Base-by-base conservation (phyloP, 1,140 invertebrate species). In the Drosophila tsacasi region DNA sequence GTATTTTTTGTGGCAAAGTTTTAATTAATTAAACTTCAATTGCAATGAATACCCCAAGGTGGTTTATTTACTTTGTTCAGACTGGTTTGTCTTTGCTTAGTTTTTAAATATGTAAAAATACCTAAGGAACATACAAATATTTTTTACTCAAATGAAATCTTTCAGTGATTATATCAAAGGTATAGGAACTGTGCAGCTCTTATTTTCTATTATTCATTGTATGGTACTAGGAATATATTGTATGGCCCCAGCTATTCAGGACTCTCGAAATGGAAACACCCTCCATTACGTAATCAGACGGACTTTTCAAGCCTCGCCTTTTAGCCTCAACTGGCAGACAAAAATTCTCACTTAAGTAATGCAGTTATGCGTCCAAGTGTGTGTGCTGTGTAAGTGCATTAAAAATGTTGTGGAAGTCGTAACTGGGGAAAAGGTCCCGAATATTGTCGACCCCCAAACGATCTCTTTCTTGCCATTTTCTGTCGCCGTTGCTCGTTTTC, bases 1-100 rank as follows among this genome's bases (percentile, higher is more conserved):
- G 65, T 17, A 37, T 60, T 52, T 71, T 60, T 60, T 27, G 3
- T 42, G 17, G 25, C 23, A 13, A 32, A 25, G 49, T 71, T 78
- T 85, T 79, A 81, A 81, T 83, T 85, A 85, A 85, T 85, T 81
- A 75, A 81, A 81, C 8, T 3, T 21, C 66, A 74, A 78, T 23
- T 74, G 59, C 63, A 74, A 47, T 37, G 13, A 54, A 13, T 8
- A 46, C 49, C 46, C 64, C 23, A 23, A 39, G 44, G 37, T 12
- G 50, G n/a, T 63, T 32, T 64, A 13, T 27, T 17, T n/a, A 27
- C 17, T n/a, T n/a, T n/a, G 0, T 21, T 21, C 5, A 12, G 49
- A 32, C n/a, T 32, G n/a, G 10, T 1, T 21, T 32, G 5, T 35
- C 2, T 5, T 19, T 52, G 3, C 3, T 3, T 7, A 21, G 1